Evolutionary conservation across 2,113 vertebrate species (phyloP), one percentile per base, ranked within the genome.

Genomic region (Anas platyrhynchos): DNA sequence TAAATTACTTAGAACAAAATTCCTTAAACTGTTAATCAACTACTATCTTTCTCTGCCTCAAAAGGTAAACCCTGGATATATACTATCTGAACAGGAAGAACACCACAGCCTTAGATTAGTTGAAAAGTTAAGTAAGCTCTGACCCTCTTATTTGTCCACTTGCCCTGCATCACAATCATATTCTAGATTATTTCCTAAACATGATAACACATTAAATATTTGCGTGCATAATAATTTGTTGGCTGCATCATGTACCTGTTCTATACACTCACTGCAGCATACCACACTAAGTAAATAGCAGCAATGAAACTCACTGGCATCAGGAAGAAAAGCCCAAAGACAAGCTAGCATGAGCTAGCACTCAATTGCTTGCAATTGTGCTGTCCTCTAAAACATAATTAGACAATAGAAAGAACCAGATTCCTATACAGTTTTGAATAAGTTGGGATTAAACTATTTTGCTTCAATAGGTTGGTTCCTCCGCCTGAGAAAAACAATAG

Each of bases 51-150:
- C 52, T 75, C 23, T 34, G 69, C 34, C 79, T 83, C 32, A 71
- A 29, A 75, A 75, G 59, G 6, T 1, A 59, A 59, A 9, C 10
- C 3, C 5, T 0, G 1, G 38, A n/a, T 67, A 32, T 6, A 5
- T 18, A 3, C 32, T 41, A 31, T 6, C 31, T 50, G 71, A 50
- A 59, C n/a, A 73, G n/a, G 11, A 63, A 2, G 31, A 69, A 23
- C 69, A 69, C 16, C 8, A 9, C 17, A n/a, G 8, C 31, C 36
- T 50, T 62, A 46, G 38, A 34, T 63, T 48, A 29, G 11, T 32
- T 44, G 34, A 71, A 72, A 83, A 72, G 23, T 61, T 50, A 52
- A 59, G 16, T 6, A 83, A 92, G 7, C 7, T 38, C 20, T n/a
- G 58, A 21, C 16, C 7, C 9, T 20, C 43, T 9, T 52, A n/a